A percentile compares a stretch with the other conserved stretches of the same genome.
phyloP scores from a whole-genome alignment of 2,113 vertebrate genomes.

The Zosterops lateralis region DNA sequence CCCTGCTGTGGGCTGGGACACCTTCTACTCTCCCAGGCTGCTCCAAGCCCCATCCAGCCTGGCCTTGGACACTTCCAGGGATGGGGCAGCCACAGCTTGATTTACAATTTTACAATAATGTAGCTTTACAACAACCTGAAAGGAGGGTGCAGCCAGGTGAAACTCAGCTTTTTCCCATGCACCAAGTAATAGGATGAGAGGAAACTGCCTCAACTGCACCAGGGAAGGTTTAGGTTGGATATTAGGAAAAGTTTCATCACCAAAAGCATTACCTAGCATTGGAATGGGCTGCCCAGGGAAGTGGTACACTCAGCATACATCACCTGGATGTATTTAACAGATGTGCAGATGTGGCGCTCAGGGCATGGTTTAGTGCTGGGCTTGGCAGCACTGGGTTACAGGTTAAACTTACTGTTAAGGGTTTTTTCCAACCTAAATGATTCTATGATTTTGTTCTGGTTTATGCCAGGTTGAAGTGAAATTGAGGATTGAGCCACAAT shows the following conservation, averaged over 20 bases:
- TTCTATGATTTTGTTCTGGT: background rate
- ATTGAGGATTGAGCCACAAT: background rate
- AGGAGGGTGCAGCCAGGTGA: background rate
- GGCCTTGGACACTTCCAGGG: background rate
- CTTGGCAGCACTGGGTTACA: background rate
- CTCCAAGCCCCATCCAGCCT: background rate
- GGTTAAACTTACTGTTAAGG: accelerated
- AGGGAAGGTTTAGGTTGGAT: background rate
- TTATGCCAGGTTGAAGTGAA: background rate
- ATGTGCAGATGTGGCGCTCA: background rate
- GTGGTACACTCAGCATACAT: background rate
- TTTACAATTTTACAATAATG: background rate
- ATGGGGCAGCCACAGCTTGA: too few relatives aligned
- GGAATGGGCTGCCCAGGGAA: background rate
- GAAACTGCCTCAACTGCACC: accelerated
- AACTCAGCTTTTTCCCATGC: background rate
- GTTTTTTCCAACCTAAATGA: background rate
- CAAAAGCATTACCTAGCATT: accelerated
- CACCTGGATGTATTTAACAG: background rate
- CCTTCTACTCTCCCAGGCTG: accelerated
- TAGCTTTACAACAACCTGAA: background rate
- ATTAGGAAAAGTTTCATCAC: background rate
- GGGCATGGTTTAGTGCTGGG: background rate
- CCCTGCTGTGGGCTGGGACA: background rate
- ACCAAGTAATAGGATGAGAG: background rate